Percentiles rank a stretch among this genome's conserved stretches.
phyloP scores from a whole-genome alignment of 2,888 invertebrate species.

The Onchidella celtica region DNA sequence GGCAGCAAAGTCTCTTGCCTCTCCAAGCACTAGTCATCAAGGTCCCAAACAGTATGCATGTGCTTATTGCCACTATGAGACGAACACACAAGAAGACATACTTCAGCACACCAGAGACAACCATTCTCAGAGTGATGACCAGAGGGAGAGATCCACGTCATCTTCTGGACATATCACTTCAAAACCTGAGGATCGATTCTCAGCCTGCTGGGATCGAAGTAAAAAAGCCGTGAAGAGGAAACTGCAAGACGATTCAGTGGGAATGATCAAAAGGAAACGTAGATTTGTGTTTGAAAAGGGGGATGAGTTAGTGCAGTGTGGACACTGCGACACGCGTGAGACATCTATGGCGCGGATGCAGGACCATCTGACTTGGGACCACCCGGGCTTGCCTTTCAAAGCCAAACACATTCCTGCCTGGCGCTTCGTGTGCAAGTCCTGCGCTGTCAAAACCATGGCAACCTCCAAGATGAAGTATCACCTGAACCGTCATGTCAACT shows the following conservation, averaged over 20 bases:
- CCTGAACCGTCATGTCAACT: conserved; percentile 58
- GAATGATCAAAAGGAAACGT: conserved; percentile 15
- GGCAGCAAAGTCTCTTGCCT: background rate
- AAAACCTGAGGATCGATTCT: background rate
- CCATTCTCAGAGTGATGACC: conserved; percentile 43
- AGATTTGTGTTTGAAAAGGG: conserved; percentile 47
- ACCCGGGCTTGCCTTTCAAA: conserved; percentile 42
- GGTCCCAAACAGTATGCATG: conserved; percentile 53
- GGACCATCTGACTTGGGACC: conserved; percentile 45
- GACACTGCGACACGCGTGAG: conserved; percentile 41
- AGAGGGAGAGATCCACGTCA: background rate
- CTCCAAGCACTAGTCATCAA: background rate
- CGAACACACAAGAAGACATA: conserved; percentile 52
- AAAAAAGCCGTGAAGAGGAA: conserved; percentile 47
- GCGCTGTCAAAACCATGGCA: conserved; percentile 56
- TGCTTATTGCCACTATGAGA: conserved; percentile 55
- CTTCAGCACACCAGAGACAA: conserved; percentile 51
- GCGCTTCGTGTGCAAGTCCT: conserved; percentile 56
- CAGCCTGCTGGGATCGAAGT: conserved; percentile 48
- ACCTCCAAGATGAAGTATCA: conserved; percentile 59
- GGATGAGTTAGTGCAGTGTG: conserved; percentile 43
- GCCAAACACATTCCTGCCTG: conserved; percentile 51
- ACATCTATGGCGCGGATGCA: conserved; percentile 47
- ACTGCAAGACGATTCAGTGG: background rate
- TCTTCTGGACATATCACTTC: background rate